Percentiles rank a stretch among this genome's conserved stretches.
Conservation (phyloP, 2,888 invertebrate species). For the Polietes domitor region DNA sequence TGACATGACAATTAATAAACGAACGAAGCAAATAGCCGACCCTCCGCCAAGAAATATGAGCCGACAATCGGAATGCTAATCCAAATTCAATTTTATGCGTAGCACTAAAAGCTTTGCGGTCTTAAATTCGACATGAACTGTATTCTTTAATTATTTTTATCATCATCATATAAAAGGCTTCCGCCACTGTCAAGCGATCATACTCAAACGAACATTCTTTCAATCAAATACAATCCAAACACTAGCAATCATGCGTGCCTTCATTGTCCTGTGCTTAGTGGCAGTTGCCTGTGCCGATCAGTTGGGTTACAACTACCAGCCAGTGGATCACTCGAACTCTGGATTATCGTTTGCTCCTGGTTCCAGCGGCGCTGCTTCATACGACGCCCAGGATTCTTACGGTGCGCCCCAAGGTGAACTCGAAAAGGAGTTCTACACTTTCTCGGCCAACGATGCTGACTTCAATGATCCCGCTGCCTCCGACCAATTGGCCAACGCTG, state of each 20-base stretch:
- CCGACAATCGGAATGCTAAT: background rate
- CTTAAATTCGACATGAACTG: background rate
- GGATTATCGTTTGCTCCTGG: slow-evolving; percentile 72
- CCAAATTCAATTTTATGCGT: background rate
- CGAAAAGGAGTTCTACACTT: slow-evolving; percentile 76
- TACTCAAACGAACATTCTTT: slow-evolving; percentile 1
- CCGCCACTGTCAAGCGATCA: background rate
- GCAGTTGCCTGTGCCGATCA: slow-evolving; percentile 70
- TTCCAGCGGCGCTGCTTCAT: background rate
- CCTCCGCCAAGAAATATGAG: background rate
- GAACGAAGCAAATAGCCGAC: background rate
- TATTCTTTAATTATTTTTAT: background rate
- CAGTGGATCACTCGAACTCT: slow-evolving; percentile 71
- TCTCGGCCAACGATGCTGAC: slow-evolving; percentile 77
- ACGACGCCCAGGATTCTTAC: slow-evolving; percentile 2
- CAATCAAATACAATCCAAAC: background rate
- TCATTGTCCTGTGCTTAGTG: slow-evolving; percentile 68
- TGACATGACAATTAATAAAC: background rate
- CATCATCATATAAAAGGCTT: slow-evolving; percentile 11
- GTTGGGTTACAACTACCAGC: slow-evolving; percentile 73
- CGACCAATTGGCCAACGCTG: slow-evolving; percentile 55
- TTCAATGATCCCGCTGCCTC: slow-evolving; percentile 70
- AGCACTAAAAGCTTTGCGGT: background rate
- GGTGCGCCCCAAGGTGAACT: slow-evolving; percentile 60
- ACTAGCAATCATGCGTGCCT: slow-evolving; percentile 67